These are phyloP conservation scores for Osedax fenrisi DNA, from an alignment of 2,888 invertebrate genomes.

Conservation along the genomic window DNA sequence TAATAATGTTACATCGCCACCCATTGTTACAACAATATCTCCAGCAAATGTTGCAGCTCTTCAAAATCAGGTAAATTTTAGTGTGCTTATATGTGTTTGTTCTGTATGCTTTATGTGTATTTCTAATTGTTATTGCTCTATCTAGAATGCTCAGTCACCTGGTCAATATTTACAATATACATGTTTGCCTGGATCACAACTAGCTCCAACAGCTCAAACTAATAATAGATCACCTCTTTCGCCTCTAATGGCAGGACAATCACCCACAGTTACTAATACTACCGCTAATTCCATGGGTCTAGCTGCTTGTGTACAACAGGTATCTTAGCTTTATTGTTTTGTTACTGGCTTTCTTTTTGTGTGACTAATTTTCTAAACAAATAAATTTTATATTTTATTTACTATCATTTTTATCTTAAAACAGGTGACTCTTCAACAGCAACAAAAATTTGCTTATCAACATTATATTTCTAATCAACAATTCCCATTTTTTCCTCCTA, in stretches of 20 bases:
- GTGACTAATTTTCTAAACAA: too few relatives aligned
- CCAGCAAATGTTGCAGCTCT: not conserved
- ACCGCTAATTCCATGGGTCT: not conserved
- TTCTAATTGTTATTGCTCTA: not conserved
- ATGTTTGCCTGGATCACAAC: not conserved
- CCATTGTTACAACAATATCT: not conserved
- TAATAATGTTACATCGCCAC: not conserved
- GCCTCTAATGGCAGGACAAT: not conserved
- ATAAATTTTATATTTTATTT: not conserved
- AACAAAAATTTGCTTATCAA: not conserved
- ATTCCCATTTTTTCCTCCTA: not conserved
- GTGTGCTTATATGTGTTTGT: not conserved
- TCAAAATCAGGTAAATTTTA: not conserved
- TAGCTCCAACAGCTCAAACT: not conserved
- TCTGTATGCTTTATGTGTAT: too few relatives aligned
- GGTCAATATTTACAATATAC: not conserved
- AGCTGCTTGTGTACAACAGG: not conserved
- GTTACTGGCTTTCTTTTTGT: too few relatives aligned
- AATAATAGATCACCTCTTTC: not conserved
- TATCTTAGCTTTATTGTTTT: too few relatives aligned
- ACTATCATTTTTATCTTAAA: not conserved
- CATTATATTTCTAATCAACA: not conserved
- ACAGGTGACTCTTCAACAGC: not conserved
- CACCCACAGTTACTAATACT: not conserved
- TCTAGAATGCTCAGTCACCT: not conserved